Evolutionary conservation across 2,797 vertebrate species (phyloP), one percentile per base, ranked within the genome.

Genomic region (Neoniphon sammara): DNA sequence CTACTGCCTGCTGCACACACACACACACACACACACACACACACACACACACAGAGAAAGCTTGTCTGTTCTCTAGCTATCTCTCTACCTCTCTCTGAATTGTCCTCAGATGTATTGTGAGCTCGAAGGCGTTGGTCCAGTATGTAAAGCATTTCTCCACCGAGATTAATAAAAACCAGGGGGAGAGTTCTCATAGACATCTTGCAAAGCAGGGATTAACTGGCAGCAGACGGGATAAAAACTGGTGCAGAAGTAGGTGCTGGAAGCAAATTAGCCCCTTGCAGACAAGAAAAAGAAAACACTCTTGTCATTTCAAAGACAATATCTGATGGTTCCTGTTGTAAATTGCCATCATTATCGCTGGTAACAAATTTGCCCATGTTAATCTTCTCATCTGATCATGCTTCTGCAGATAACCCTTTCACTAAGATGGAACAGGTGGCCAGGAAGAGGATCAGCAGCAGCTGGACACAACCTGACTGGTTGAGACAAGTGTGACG

Each of bases 91-190:
- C 95, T 97, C 65, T 94, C 95, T 70, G 96, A 94, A 77, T 95
- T 95, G 75, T 97, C 96, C 7, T 92, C 93, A 1, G 95, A 94
- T 66, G 96, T 95, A 93, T 94, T 96, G 82, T 94, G 95, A 23
- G 95, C 94, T 53, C 87, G 93, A 70, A 99, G 93, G 4, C 97
- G 95, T 79, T 98, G 97, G 86, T 99, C 96, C 91, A 99, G 92
- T 82, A 99, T 96, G 83, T 97, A 98, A 50, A 99, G 94, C 97
- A 99, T 98, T 92, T 99, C 97, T 59, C 96, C 97, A 0, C 97
- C 97, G 20, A 98, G 94, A 85, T 98, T 98, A 72, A 99, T 94
- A 83, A 99, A 95, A 39, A 98, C 95, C 86, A 98, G 87, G 0
- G 97, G 97, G 34, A 99, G 93, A 63, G 96, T 94, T 78, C 94